phyloP scores from a whole-genome alignment of 2,113 vertebrate species.

The Clarias magur region DNA sequence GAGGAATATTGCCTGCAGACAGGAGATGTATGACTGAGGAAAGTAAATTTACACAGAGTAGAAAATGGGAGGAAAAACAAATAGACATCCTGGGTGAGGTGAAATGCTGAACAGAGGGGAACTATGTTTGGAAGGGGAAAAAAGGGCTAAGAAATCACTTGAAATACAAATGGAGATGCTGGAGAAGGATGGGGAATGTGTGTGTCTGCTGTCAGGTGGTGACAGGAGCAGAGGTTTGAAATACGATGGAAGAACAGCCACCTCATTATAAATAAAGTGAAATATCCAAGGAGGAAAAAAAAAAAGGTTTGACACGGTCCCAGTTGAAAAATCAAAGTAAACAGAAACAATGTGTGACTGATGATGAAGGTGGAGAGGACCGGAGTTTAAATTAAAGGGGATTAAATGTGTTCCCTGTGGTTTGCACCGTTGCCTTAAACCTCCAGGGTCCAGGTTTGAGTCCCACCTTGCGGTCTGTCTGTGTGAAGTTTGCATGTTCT shows the following conservation, averaged over 20 bases:
- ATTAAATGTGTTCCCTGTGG: not conserved
- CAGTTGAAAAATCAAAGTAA: constrained; percentile 21
- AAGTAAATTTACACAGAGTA: constrained; percentile 52
- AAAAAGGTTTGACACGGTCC: not conserved
- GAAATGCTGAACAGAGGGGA: constrained; percentile 37
- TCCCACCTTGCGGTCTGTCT: too few species aligned
- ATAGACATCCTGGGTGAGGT: constrained; percentile 38
- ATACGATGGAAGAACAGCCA: constrained; percentile 8
- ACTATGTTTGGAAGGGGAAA: not conserved
- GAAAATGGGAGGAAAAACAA: constrained; percentile 47
- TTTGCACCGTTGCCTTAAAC: too few species aligned
- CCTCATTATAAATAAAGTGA: constrained; percentile 50
- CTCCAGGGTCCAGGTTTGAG: too few species aligned
- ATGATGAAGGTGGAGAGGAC: constrained; percentile 7
- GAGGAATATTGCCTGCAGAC: constrained; percentile 40
- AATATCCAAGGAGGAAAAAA: constrained; percentile 5
- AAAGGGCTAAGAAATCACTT: constrained; percentile 36
- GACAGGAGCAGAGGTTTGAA: constrained; percentile 37
- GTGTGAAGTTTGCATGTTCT: too few species aligned
- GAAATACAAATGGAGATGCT: constrained; percentile 46
- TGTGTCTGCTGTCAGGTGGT: constrained; percentile 52
- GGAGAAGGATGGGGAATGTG: constrained; percentile 44
- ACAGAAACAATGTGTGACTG: constrained; percentile 35
- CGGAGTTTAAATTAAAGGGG: not conserved
- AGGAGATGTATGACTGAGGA: constrained; percentile 48